A percentile compares a stretch with the other conserved stretches of the same genome.
Evolutionary conservation across 2,888 invertebrate species (phyloP).

Genomic region (Lucinisca nassula): DNA sequence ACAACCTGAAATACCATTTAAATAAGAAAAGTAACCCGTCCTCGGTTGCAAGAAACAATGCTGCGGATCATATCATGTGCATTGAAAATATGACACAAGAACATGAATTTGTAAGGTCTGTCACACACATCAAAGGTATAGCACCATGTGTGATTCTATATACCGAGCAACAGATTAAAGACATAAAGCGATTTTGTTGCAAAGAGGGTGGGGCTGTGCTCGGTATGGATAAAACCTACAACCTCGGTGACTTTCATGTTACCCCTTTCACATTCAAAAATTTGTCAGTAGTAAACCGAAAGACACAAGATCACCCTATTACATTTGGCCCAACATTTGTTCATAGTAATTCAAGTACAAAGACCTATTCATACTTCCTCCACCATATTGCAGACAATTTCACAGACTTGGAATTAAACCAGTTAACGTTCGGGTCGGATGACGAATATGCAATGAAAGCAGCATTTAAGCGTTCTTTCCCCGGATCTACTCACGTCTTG

Average conservation of each 20-base stretch:
- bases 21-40: neutral
- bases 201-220: slow-evolving; percentile 22
- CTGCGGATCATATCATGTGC: neutral
- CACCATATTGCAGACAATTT: neutral
- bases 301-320: neutral
- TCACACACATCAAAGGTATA: slow-evolving; percentile 18
- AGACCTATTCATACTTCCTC: neutral
- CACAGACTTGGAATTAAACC: neutral
- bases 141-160: slow-evolving; percentile 19
- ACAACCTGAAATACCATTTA: neutral
- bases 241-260: slow-evolving; percentile 42
- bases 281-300: neutral
- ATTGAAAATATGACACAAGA: slow-evolving; percentile 38
- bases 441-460: neutral
- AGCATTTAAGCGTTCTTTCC: neutral
- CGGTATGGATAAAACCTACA: slow-evolving; percentile 49
- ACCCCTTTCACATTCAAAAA: slow-evolving; percentile 5
- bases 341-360: neutral
- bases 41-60: neutral
- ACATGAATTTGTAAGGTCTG: slow-evolving; percentile 31
- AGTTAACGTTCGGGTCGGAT: neutral
- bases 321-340: neutral
- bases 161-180: slow-evolving; percentile 25
- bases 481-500: neutral
- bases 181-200: slow-evolving; percentile 45